phyloP scores from a whole-genome alignment of 2,113 vertebrate genomes.

The Aptenodytes patagonicus region DNA sequence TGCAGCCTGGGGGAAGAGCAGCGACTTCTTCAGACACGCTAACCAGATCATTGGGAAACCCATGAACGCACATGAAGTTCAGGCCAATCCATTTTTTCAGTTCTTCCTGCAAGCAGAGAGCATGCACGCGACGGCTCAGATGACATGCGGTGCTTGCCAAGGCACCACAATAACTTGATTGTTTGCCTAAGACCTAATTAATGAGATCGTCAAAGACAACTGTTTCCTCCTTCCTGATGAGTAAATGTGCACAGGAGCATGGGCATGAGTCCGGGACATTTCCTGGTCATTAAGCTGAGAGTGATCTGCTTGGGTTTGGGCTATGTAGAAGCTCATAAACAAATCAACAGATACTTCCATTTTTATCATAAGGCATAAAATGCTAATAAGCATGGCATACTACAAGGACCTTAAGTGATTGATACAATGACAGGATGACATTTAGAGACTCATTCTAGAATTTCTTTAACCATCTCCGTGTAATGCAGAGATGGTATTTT shows the following conservation, averaged over 20 bases:
- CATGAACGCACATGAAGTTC: fast-evolving
- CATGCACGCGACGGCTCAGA: fast-evolving
- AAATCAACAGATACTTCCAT: neutral
- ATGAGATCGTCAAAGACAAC: neutral
- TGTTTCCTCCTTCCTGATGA: neutral
- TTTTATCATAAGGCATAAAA: neutral
- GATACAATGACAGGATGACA: neutral
- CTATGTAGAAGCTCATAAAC: neutral
- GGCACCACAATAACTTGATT: neutral
- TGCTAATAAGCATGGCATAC: neutral
- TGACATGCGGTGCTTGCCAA: fast-evolving
- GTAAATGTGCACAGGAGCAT: neutral
- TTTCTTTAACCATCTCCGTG: neutral
- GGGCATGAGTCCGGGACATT: neutral
- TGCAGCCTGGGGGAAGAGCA: neutral
- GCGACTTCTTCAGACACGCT: neutral
- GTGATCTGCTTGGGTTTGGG: neutral
- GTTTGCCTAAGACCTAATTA: neutral
- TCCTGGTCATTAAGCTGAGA: neutral
- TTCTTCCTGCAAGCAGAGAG: neutral
- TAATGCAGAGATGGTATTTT: neutral
- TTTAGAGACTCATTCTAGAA: neutral
- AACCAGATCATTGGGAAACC: neutral
- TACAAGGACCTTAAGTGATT: neutral
- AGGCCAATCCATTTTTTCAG: neutral